Percentiles rank a stretch among this genome's conserved stretches.
Evolutionary conservation across 2,113 vertebrate species (phyloP).

Genomic region (Tychaedon coryphoeus): DNA sequence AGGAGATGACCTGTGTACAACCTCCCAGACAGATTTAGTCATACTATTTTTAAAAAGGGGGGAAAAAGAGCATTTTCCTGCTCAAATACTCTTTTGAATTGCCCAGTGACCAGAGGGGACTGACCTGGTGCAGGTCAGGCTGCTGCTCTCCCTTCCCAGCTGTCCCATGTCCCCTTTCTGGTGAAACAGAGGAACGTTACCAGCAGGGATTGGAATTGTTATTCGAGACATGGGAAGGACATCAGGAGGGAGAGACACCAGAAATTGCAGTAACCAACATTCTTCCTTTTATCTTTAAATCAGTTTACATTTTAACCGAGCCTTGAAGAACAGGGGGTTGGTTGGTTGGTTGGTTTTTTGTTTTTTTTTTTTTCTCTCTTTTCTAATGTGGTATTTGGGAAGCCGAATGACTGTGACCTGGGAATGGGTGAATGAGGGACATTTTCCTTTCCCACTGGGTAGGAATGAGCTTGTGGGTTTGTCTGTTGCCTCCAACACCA

Average conservation of each 20-base stretch:
- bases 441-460: background rate
- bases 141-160: background rate
- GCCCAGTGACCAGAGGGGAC: background rate
- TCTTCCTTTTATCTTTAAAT: background rate
- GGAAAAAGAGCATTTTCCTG: background rate
- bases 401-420: background rate
- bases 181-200: background rate
- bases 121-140: background rate
- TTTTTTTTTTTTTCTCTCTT: background rate
- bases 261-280: background rate
- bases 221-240: background rate
- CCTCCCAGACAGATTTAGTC: background rate
- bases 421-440: background rate
- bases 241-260: background rate
- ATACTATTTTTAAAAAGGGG: background rate
- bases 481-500: background rate
- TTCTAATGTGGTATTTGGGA: background rate
- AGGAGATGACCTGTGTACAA: background rate
- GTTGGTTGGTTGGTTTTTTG: too few species aligned
- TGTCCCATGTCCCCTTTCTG: background rate
- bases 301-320: background rate
- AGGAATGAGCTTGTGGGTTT: background rate
- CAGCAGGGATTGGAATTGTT: background rate
- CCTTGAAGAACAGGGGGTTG: background rate
- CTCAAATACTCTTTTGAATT: background rate